Conservation (phyloP, 2,888 invertebrate species). For the Drosophila merina region DNA sequence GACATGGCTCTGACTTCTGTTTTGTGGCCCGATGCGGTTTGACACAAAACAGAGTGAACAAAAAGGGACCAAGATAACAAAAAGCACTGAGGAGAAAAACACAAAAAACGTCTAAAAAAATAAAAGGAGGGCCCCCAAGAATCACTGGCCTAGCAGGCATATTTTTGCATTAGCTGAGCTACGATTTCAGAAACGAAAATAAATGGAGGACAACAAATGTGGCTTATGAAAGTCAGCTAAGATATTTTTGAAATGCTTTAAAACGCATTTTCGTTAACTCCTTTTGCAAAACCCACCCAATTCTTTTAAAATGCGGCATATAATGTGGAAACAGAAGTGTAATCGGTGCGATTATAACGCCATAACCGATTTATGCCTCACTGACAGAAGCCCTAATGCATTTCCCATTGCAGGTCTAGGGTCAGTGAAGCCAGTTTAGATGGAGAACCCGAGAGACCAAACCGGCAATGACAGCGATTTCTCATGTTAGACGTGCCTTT, state of each 20-base stretch:
- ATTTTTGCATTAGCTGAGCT: slow-evolving; percentile 35
- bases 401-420: slow-evolving; percentile 32
- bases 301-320: neutral
- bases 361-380: neutral
- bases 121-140: neutral
- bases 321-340: neutral
- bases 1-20: slow-evolving; percentile 51
- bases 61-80: slow-evolving; percentile 32
- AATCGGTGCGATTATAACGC: slow-evolving; percentile 13
- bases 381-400: slow-evolving; percentile 20
- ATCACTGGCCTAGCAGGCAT: slow-evolving; percentile 30
- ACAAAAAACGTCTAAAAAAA: slow-evolving; percentile 7
- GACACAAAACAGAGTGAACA: slow-evolving; percentile 59
- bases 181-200: slow-evolving; percentile 9
- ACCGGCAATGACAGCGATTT: slow-evolving; percentile 69
- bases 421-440: slow-evolving; percentile 6
- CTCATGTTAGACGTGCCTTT: slow-evolving; percentile 72
- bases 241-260: neutral
- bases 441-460: slow-evolving; percentile 11
- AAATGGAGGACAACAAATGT: neutral
- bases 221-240: neutral
- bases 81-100: slow-evolving; percentile 9
- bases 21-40: slow-evolving; percentile 63
- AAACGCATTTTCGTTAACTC: neutral
- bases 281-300: neutral